Conservation (phyloP, 2,888 invertebrate species). For the Drosophila prolongata region DNA sequence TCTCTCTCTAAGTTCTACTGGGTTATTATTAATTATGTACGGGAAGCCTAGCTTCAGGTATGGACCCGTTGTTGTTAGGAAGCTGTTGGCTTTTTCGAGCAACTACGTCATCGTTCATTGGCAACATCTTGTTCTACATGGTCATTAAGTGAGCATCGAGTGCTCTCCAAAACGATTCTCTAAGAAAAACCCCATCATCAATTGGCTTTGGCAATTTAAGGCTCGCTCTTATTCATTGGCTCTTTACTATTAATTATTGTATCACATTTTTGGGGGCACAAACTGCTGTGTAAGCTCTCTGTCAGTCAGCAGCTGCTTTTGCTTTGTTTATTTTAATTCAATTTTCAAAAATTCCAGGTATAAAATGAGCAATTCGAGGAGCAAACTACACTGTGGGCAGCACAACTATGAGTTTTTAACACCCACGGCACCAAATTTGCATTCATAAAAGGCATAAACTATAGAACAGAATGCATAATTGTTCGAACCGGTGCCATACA, state of each 20-base stretch:
- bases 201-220: slow-evolving; percentile 25
- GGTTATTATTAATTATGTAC: slow-evolving; percentile 66
- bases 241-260: slow-evolving; percentile 21
- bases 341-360: slow-evolving; percentile 29
- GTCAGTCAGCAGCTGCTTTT: slow-evolving; percentile 21
- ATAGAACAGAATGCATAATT: slow-evolving; percentile 53
- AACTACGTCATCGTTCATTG: slow-evolving; percentile 46
- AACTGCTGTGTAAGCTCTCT: slow-evolving; percentile 3
- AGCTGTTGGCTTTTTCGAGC: slow-evolving; percentile 5
- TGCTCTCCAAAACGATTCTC: not conserved
- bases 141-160: slow-evolving; percentile 12
- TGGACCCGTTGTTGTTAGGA: slow-evolving; percentile 25
- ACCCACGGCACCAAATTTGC: slow-evolving; percentile 48
- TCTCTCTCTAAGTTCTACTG: slow-evolving; percentile 19
- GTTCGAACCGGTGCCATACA: slow-evolving; percentile 25
- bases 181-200: slow-evolving; percentile 3
- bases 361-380: slow-evolving; percentile 27
- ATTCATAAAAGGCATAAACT: slow-evolving; percentile 62
- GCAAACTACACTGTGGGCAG: slow-evolving; percentile 29
- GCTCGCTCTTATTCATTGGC: slow-evolving; percentile 24
- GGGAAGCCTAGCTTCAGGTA: slow-evolving; percentile 41
- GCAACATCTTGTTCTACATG: slow-evolving; percentile 18
- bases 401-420: slow-evolving; percentile 34
- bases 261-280: slow-evolving; percentile 11
- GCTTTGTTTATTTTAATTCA: slow-evolving; percentile 31